Conservation (phyloP, 2,888 invertebrate species). For the Ptychoptera albimana region DNA sequence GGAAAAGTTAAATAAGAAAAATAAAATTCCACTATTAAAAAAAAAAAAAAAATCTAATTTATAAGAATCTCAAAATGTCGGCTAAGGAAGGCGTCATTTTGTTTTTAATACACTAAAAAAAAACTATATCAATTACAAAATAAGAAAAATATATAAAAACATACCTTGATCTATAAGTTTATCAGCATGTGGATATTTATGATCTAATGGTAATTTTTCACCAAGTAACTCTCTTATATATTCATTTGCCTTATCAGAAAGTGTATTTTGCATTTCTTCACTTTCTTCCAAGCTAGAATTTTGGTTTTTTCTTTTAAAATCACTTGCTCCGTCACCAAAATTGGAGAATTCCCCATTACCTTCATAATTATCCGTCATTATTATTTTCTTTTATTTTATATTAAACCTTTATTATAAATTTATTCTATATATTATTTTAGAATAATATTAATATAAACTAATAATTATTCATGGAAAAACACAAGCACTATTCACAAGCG, state of each 20-base stretch:
- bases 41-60: too few species aligned
- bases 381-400: too few species aligned
- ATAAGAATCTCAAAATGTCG: too few species aligned
- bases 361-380: constrained; percentile 29
- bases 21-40: too few species aligned
- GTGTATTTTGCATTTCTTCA: constrained; percentile 35
- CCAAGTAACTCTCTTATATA: constrained; percentile 58
- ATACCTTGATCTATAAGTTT: constrained; percentile 61
- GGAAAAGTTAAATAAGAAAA: too few species aligned
- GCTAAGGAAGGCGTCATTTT: too few species aligned
- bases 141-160: constrained; percentile 4
- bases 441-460: too few species aligned
- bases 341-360: constrained; percentile 28
- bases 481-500: too few species aligned
- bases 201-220: constrained; percentile 50
- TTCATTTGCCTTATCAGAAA: constrained; percentile 58
- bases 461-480: too few species aligned
- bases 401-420: too few species aligned
- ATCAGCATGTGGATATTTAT: constrained; percentile 52
- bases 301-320: constrained; percentile 19
- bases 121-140: constrained; percentile 1
- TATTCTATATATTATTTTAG: too few species aligned
- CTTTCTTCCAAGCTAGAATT: constrained; percentile 14
- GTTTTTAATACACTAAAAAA: background rate
- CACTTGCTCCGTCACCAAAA: constrained; percentile 24